Evolutionary conservation across 2,888 invertebrate species (phyloP).

Genomic region (Oscheius sp.): DNA sequence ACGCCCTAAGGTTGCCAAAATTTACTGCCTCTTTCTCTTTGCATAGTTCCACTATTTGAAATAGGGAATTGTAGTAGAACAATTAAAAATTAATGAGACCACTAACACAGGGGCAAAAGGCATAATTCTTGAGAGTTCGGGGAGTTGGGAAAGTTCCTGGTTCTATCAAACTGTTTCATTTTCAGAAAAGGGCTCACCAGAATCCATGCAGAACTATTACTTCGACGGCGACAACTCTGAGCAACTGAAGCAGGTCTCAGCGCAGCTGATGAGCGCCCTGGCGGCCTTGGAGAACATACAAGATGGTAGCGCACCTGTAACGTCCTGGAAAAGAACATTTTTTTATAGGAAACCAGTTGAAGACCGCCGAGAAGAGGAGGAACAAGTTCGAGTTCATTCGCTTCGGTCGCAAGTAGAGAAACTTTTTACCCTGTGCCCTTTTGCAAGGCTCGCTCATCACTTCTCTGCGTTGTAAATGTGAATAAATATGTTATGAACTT

Average conservation of each 20-base stretch:
- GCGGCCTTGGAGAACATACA: slow-evolving; percentile 61
- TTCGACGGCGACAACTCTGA: slow-evolving; percentile 48
- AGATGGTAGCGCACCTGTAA: slow-evolving; percentile 48
- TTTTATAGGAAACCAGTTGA: slow-evolving; percentile 44
- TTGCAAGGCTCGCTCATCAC: slow-evolving; percentile 40
- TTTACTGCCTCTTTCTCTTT: too few species aligned
- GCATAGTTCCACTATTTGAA: too few species aligned
- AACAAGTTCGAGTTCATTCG: slow-evolving; percentile 74
- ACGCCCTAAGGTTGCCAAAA: too few species aligned
- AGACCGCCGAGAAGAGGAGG: slow-evolving; percentile 71
- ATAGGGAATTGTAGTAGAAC: too few species aligned
- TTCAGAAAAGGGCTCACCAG: slow-evolving; percentile 56
- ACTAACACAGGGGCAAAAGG: too few species aligned
- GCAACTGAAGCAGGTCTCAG: slow-evolving; percentile 39
- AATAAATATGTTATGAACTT: slow-evolving; percentile 33
- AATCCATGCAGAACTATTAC: slow-evolving; percentile 44
- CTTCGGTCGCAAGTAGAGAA: slow-evolving; percentile 66
- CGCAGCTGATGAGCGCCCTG: slow-evolving; percentile 56
- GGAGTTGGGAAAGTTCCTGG: too few species aligned
- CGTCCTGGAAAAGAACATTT: neutral
- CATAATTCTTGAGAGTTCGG: too few species aligned
- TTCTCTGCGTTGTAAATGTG: slow-evolving; percentile 31
- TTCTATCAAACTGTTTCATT: neutral
- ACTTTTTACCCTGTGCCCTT: slow-evolving; percentile 21
- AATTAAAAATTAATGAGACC: too few species aligned